Evolutionary conservation across 2,888 invertebrate species (phyloP), one percentile per base, ranked within the genome.

Genomic region (Drosophila sordidula): DNA sequence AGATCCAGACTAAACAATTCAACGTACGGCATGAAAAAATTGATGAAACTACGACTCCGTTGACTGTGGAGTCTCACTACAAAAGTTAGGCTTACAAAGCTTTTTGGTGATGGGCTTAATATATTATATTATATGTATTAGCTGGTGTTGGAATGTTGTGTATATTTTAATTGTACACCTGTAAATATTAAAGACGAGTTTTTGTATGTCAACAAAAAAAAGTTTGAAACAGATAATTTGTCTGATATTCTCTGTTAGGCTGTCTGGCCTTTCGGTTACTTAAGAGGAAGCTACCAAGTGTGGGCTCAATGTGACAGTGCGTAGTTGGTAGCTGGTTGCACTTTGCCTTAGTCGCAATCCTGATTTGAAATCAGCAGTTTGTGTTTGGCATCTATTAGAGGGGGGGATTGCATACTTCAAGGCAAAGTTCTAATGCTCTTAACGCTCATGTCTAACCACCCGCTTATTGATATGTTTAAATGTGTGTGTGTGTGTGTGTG

Each of bases 401-500:
- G 44, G 36, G 36, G 34, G 32, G 51, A 68, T 51, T 76, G 49
- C 66, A 63, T 69, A 61, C 70, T 58, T 55, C 16, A 71, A 68
- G 76, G 83, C 70, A 74, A 88, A 88, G 70, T 86, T 88, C 83
- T 86, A 87, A 85, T 87, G 80, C 88, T 87, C 88, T 87, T 87
- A 87, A 67, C 79, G 75, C 79, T 69, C 68, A 69, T 78, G 82
- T 78, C 82, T 66, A 76, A 68, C 86, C 63, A 34, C 36, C 39
- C 59, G 52, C 44, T 62, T 64, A 77, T 58, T 61, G 66, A 67
- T 78, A 65, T 56, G 58, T 16, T 12, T 44, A 44, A 45, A 39
- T 56, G 50, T 26, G 5, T 45, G 51, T 34, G 38, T 46, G 36
- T 26, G 14, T 42, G n/a, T n/a, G n/a, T n/a, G n/a, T n/a, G n/a